A percentile compares a stretch with the other conserved stretches of the same genome.
These are phyloP conservation scores for Junonia oenone DNA, from an alignment of 2,888 invertebrate genomes.

Conservation along the genomic window DNA sequence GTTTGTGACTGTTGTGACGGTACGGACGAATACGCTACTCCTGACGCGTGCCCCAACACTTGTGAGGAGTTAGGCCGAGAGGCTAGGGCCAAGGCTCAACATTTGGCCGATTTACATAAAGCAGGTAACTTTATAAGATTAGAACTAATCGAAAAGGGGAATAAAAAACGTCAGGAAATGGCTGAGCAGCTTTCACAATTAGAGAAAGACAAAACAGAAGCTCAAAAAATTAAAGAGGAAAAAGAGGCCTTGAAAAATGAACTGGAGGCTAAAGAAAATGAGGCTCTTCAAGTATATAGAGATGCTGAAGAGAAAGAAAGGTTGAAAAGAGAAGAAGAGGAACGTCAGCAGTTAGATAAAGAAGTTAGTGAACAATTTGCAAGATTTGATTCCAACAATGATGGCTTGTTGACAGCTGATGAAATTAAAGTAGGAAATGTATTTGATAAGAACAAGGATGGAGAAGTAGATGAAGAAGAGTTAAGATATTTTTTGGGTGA, in stretches of 20 bases:
- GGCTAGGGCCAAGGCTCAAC: conserved; percentile 86
- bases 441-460: conserved; percentile 95
- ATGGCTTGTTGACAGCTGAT: conserved; percentile 84
- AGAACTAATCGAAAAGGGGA: conserved; percentile 87
- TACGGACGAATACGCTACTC: conserved; percentile 88
- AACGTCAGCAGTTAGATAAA: conserved; percentile 72
- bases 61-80: conserved; percentile 90
- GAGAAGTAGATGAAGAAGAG: conserved; percentile 92
- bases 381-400: conserved; percentile 88
- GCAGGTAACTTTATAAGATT: conserved; percentile 87
- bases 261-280: conserved; percentile 86
- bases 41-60: conserved; percentile 84
- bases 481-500: conserved; percentile 86
- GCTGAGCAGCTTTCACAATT: conserved; percentile 84
- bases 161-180: conserved; percentile 86
- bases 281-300: conserved; percentile 87
- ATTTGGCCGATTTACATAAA: conserved; percentile 85
- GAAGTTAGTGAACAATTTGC: conserved; percentile 88
- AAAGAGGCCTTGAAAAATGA: conserved; percentile 85
- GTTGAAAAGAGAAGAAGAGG: conserved; percentile 78
- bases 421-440: conserved; percentile 85
- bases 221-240: conserved; percentile 88
- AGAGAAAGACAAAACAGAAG: conserved; percentile 85
- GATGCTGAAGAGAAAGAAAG: conserved; percentile 83
- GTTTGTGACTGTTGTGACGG: conserved; percentile 97